phyloP scores from a whole-genome alignment of 2,888 invertebrate species.

The Lycocerus yunnanus region DNA sequence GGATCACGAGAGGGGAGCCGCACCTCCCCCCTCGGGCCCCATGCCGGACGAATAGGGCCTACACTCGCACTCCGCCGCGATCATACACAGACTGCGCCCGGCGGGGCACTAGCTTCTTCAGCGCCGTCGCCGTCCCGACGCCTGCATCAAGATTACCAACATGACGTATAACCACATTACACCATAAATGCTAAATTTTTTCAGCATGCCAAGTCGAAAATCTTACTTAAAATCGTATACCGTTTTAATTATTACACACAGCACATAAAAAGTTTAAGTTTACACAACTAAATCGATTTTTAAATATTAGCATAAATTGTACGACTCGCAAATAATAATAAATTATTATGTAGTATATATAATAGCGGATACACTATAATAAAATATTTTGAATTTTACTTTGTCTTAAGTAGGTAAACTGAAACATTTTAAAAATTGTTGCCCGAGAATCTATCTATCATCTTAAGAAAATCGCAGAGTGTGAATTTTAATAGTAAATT shows the following conservation, averaged over 20 bases:
- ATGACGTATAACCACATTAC: conserved; percentile 23
- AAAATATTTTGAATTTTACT: background rate
- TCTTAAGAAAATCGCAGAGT: conserved; percentile 5
- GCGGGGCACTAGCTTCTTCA: conserved; percentile 47
- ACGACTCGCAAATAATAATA: background rate
- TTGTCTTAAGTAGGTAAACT: background rate
- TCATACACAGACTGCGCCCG: conserved; percentile 56
- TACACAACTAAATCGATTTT: background rate
- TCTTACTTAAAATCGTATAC: background rate
- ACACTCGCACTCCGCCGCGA: conserved; percentile 55
- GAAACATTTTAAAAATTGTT: background rate
- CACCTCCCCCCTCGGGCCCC: conserved; percentile 67
- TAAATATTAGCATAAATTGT: background rate
- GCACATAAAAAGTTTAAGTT: background rate
- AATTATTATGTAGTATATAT: background rate
- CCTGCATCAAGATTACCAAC: conserved; percentile 52
- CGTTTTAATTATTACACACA: background rate
- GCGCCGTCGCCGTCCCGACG: conserved; percentile 46
- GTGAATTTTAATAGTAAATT: conserved; percentile 21
- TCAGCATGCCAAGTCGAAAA: background rate
- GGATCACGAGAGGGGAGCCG: conserved; percentile 68
- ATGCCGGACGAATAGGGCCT: conserved; percentile 59
- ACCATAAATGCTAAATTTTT: conserved; percentile 9
- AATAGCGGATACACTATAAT: background rate
- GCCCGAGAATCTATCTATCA: background rate